Base-by-base conservation (phyloP, 2,113 vertebrate species). In the Pandion haliaetus region DNA sequence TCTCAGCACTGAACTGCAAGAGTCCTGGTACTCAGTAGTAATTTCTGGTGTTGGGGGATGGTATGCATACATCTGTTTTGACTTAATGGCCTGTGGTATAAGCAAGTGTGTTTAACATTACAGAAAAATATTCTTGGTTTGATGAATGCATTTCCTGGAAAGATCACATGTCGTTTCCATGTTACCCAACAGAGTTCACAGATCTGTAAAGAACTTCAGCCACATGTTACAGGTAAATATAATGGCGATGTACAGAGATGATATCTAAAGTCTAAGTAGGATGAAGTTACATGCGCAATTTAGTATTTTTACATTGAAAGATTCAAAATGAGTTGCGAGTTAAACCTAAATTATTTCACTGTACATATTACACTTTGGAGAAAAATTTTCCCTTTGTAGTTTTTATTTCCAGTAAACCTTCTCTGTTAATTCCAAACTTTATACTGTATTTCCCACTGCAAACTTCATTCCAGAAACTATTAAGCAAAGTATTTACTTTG, bases 121-220 rank as follows among this genome's bases (percentile, higher is more conserved):
- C 98, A 99, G 99, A 98, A 97, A 90, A 98, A 98, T 86, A 99
- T 99, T 94, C 97, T 99, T 25, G 95, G 98, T 84, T 96, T 98
- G 88, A 98, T 98, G 96, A 97, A 92, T 77, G 98, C 98, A 29
- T 99, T 99, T 97, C 99, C 99, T 79, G 98, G 98, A 92, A 99
- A 98, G 97, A 98, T 99, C 82, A 96, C 96, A 3, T 99, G 99
- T 94, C 94, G 97, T 95, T 99, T 99, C 93, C 98, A 99, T 50
- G 96, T 99, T 86, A 99, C 99, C 32, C 98, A 98, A 31, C 99
- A 99, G 98, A 97, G 58, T 44, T 95, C 98, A 55, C 98, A 98
- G 67, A 95, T 99, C 58, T 98, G 98, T 90, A 62, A 96, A 24
- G 97, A 98, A 16, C 97, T 99, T 65, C 97, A 98, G 97, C 98